Base-by-base conservation (phyloP, 2,888 invertebrate species). In the Marasmarcha lunaedactyla region DNA sequence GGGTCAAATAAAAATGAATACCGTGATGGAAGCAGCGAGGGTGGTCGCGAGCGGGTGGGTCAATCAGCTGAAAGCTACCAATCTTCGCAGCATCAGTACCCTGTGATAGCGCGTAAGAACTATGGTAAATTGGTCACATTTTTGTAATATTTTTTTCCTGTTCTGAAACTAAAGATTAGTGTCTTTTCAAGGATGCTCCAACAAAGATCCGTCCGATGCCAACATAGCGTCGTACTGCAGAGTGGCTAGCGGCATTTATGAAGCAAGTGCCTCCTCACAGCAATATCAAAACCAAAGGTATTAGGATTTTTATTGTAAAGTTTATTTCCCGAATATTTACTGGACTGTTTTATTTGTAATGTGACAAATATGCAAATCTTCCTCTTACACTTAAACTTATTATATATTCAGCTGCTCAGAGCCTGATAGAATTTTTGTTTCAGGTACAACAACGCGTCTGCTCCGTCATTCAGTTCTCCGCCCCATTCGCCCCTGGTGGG, bases 401-500 rank as follows among this genome's bases (percentile, higher is more conserved):
- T n/a, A n/a, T n/a, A n/a, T n/a, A n/a, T n/a, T n/a, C n/a, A n/a
- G n/a, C n/a, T n/a, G n/a, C n/a, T n/a, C n/a, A n/a, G n/a, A n/a
- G n/a, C n/a, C n/a, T n/a, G n/a, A n/a, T n/a, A n/a, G n/a, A n/a
- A 30, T 30, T 9, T 30, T 3, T 10, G 20, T 79, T 77, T 39
- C 70, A 81, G 81, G 58, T 76, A 71, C 57, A 73, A 62, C 57
- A 73, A 72, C 51, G 54, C 72, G 20, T 64, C 73, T 46, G 70
- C 67, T 34, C 79, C 81, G 13, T 72, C 76, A 14, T 83, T 83
- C 55, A 74, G 79, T 52, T 81, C 83, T 27, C 83, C 81, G 10
- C 83, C 83, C 2, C 71, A 77, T 57, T 83, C 83, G 7, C 83
- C 83, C 6, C 59, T 81, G 33, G 72, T 79, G 35, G 81, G 83